Evolutionary conservation across 1,140 invertebrate species (phyloP).

Genomic region (Pseudomyrmex sp.): DNA sequence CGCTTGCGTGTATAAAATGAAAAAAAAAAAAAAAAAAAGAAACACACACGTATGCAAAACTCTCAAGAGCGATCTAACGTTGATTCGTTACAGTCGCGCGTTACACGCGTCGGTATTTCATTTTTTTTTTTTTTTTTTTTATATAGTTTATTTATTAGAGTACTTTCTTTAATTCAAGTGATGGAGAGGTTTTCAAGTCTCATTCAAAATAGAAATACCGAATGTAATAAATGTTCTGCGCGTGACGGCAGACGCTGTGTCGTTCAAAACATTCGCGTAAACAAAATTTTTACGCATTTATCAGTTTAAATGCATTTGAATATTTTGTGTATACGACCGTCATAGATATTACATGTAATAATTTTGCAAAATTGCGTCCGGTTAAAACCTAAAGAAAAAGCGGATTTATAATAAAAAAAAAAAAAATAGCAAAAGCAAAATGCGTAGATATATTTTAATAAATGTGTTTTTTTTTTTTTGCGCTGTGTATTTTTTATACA

Average conservation of each 20-base stretch:
- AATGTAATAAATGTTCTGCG: too few relatives aligned
- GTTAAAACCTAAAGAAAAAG: too few relatives aligned
- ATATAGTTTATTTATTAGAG: not conserved
- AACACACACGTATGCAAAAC: not conserved
- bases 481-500: too few relatives aligned
- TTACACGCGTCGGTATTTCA: not conserved
- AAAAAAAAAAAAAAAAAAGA: slow-evolving; percentile 29
- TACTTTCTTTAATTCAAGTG: too few relatives aligned
- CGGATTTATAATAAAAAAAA: too few relatives aligned
- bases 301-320: not conserved
- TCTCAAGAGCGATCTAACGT: slow-evolving; percentile 23
- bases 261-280: slow-evolving; percentile 2
- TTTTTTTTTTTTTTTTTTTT: not conserved
- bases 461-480: too few relatives aligned
- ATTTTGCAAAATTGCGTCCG: too few relatives aligned
- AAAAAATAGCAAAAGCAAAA: too few relatives aligned
- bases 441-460: too few relatives aligned
- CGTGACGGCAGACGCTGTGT: too few relatives aligned
- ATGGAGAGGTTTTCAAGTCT: not conserved
- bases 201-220: not conserved
- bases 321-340: not conserved
- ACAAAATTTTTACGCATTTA: not conserved
- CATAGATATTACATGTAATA: too few relatives aligned
- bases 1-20: slow-evolving; percentile 48
- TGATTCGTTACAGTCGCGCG: not conserved